Evolutionary conservation across 2,888 invertebrate species (phyloP).

Genomic region (Cistogaster globosa): DNA sequence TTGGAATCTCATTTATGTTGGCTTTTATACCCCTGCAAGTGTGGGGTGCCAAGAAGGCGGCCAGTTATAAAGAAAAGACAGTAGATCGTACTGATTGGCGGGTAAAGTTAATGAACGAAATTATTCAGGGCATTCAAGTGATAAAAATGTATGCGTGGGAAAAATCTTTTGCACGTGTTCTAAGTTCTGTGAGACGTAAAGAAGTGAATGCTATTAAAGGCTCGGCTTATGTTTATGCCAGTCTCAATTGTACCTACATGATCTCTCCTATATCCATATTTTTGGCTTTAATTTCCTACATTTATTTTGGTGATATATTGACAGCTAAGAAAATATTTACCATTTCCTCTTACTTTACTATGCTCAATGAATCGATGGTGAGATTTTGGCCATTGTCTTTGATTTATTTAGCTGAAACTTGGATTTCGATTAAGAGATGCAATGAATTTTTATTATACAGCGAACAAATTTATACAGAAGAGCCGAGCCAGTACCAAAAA

Average conservation of each 20-base stretch:
- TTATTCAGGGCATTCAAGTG: slow-evolving; percentile 91
- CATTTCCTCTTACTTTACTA: slow-evolving; percentile 91
- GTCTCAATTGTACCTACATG: slow-evolving; percentile 88
- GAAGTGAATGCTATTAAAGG: slow-evolving; percentile 88
- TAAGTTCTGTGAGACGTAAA: slow-evolving; percentile 88
- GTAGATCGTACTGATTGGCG: slow-evolving; percentile 92
- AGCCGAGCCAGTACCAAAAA: slow-evolving; percentile 45
- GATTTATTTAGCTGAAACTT: slow-evolving; percentile 89
- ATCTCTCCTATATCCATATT: slow-evolving; percentile 91
- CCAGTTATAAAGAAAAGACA: slow-evolving; percentile 87
- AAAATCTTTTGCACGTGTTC: slow-evolving; percentile 89
- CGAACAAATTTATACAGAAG: slow-evolving; percentile 64
- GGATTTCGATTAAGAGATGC: slow-evolving; percentile 89
- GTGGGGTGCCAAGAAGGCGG: slow-evolving; percentile 88
- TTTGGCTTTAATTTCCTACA: slow-evolving; percentile 89
- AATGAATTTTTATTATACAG: slow-evolving; percentile 85
- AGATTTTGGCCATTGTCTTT: slow-evolving; percentile 92
- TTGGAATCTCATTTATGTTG: slow-evolving; percentile 88
- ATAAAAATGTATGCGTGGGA: slow-evolving; percentile 97
- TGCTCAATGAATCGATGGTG: slow-evolving; percentile 89
- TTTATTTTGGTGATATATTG: slow-evolving; percentile 86
- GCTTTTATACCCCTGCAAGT: slow-evolving; percentile 90
- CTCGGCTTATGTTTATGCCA: slow-evolving; percentile 87
- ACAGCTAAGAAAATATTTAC: slow-evolving; percentile 91
- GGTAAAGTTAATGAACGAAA: slow-evolving; percentile 94